Percentiles rank a stretch among this genome's conserved stretches.
These are phyloP conservation scores for Leptopilina boulardi DNA, from an alignment of 1,140 invertebrate genomes.

Conservation along the genomic window DNA sequence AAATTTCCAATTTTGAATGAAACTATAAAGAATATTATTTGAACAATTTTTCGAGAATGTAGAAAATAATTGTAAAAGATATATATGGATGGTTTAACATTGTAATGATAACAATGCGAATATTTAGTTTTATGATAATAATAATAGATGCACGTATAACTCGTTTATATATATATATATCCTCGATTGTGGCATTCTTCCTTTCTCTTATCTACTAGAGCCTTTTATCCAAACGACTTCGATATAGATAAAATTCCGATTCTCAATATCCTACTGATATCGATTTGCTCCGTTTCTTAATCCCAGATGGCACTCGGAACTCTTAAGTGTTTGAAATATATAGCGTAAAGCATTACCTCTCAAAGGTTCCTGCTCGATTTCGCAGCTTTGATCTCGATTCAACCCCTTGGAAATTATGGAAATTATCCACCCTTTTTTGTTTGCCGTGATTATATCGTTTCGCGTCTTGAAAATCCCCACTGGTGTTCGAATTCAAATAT, in stretches of 20 bases:
- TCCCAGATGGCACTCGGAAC: not conserved
- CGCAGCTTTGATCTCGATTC: conserved; percentile 4
- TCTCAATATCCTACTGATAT: conserved; percentile 15
- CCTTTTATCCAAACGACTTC: conserved; percentile 20
- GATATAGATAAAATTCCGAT: conserved; percentile 11
- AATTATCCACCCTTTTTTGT: conserved; percentile 9
- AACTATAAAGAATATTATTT: too few species aligned
- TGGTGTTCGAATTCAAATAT: not conserved
- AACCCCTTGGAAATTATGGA: conserved; percentile 26
- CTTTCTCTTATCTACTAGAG: conserved; percentile 15
- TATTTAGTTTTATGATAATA: conserved; percentile 22
- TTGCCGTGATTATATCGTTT: conserved; percentile 9
- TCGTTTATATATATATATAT: too few species aligned
- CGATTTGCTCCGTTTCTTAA: conserved; percentile 5
- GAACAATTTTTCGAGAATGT: not conserved
- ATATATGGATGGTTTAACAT: not conserved
- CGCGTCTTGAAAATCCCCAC: not conserved
- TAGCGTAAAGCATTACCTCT: not conserved
- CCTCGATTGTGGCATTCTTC: not conserved
- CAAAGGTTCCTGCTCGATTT: not conserved
- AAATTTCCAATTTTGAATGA: too few species aligned
- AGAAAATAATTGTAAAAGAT: not conserved
- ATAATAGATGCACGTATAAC: not conserved
- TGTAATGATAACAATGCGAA: conserved; percentile 36
- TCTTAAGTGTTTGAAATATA: not conserved